phyloP scores from a whole-genome alignment of 2,888 invertebrate species.

The Odiellus spinosus region DNA sequence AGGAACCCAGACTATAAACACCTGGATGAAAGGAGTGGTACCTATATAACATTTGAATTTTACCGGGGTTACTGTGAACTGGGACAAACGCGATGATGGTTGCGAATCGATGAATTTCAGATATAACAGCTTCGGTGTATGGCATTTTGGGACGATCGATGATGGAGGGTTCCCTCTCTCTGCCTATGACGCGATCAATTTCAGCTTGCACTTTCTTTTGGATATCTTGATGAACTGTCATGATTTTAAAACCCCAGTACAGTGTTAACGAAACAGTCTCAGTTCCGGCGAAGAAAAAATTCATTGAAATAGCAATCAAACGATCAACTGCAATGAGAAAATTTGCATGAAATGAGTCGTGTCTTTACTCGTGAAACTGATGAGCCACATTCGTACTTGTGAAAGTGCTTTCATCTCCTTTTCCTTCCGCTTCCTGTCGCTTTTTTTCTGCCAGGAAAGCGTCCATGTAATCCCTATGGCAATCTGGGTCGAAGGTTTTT shows the following conservation, averaged over 20 bases:
- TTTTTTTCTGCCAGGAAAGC: background rate
- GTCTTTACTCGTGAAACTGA: too few relatives aligned
- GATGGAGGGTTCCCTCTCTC: background rate
- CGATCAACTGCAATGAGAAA: background rate
- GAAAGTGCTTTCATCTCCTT: background rate
- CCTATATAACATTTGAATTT: too few relatives aligned
- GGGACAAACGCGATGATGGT: conserved; percentile 2
- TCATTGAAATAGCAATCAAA: background rate
- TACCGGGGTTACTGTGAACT: background rate
- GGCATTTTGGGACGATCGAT: background rate
- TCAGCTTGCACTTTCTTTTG: background rate
- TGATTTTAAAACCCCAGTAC: background rate
- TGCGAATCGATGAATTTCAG: conserved; percentile 2
- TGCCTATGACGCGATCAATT: background rate
- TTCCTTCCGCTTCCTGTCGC: background rate
- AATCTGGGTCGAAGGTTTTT: background rate
- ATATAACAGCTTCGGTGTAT: conserved; percentile 1
- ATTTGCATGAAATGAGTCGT: too few relatives aligned
- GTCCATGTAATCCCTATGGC: conserved; percentile 2
- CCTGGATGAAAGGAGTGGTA: too few relatives aligned
- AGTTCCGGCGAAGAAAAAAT: conserved; percentile 1
- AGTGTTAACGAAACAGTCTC: background rate
- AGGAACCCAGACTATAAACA: too few relatives aligned
- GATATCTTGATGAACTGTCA: background rate
- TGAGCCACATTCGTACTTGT: too few relatives aligned